Percentiles rank a stretch among this genome's conserved stretches.
Evolutionary conservation across 2,113 vertebrate genomes (phyloP).

Genomic region (Pterocles orientalis): DNA sequence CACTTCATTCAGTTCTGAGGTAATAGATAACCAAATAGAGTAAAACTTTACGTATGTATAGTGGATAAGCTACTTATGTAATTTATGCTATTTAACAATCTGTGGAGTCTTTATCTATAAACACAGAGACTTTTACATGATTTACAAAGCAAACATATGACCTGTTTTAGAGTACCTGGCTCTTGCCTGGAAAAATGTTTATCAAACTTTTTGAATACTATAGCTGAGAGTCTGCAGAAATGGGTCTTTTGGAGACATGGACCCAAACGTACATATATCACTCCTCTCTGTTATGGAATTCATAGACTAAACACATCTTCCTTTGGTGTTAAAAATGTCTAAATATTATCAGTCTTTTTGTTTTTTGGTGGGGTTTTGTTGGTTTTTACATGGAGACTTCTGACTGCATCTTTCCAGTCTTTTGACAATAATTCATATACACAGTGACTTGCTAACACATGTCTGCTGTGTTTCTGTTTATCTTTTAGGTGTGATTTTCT

Average conservation of each 20-base stretch:
- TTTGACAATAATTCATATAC: background rate
- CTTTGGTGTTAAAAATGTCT: slow-evolving; percentile 30
- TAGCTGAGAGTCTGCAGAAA: slow-evolving; percentile 15
- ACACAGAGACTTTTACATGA: slow-evolving; percentile 10
- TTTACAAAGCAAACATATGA: slow-evolving; percentile 43
- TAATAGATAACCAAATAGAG: background rate
- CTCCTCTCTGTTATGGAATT: background rate
- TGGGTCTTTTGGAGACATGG: background rate
- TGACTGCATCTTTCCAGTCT: slow-evolving; percentile 2
- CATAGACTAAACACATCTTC: slow-evolving; percentile 64
- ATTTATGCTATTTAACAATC: slow-evolving; percentile 23
- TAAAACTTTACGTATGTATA: background rate
- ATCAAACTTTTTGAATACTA: slow-evolving; percentile 5
- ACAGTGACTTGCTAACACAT: background rate
- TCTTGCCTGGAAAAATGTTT: slow-evolving; percentile 53
- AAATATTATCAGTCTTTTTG: slow-evolving; percentile 19
- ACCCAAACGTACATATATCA: background rate
- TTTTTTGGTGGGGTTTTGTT: background rate
- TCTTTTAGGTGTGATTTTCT: background rate
- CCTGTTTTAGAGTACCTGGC: slow-evolving; percentile 5
- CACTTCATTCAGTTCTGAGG: background rate
- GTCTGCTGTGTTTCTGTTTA: background rate
- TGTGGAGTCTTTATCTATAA: slow-evolving; percentile 45
- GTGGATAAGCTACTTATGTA: background rate
- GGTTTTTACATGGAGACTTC: background rate